Base-by-base conservation (phyloP, 30 jellyfish, hydroid and myxozoan species). In the Aurelia sp. region DNA sequence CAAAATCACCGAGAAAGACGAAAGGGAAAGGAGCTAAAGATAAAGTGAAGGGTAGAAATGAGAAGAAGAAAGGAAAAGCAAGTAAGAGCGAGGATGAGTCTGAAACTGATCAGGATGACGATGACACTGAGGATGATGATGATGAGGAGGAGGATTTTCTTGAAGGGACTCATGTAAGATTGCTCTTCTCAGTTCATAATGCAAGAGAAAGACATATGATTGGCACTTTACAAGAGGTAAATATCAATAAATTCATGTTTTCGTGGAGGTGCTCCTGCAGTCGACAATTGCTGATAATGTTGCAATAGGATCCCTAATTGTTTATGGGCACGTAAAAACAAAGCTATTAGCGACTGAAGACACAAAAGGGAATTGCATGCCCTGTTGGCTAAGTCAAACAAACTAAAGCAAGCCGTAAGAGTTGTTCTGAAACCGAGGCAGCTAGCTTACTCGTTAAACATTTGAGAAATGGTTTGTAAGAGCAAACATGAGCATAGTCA, bases 101-200 rank as follows among this genome's bases (percentile, higher is more conserved):
- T 13, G 78, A 81, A 57, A 71, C 37, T n/a, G 84, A 64, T 18
- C 86, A 77, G 22, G 87, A 61, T 16, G 96, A 76, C 21, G 96
- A 76, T 4, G 89, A 74, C 12, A 77, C 21, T 22, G 89, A 50
- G 22, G 94, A 83, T 37, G 97, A 87, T 37, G 97, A 87, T 12
- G 93, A 81, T 6, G 93, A 78, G 19, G 96, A 66, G 18, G 89
- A 69, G 22, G 81, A 65, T 41, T 70, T 47, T 22, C 33, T 74
- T 10, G 87, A 88, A 60, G 97, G 96, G 2, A 96, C 98, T 23
- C 94, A 87, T 55, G 81, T 93, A 11, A 84, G 84, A 62, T 60
- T 93, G 71, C 90, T 93, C 15, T 97, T 90, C 73, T 93, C 98
- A 2, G 86, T 88, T 18, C 91, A 88, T 72, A 93, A 93, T 62